Evolutionary conservation across 2,888 invertebrate species (phyloP).

Genomic region (Sphecodes monilicornis): DNA sequence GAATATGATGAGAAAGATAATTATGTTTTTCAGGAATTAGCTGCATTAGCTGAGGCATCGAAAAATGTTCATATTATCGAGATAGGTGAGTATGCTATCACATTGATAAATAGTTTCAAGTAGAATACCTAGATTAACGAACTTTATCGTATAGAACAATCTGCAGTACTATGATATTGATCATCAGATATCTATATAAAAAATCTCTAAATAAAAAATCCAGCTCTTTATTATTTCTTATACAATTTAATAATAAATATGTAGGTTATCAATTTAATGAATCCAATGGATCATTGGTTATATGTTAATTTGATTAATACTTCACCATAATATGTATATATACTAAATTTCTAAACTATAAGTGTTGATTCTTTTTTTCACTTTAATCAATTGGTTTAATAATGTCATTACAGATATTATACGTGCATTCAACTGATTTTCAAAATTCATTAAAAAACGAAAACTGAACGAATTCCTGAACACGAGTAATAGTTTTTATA

Average conservation of each 20-base stretch:
- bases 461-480: no score
- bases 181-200: background rate
- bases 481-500: no score
- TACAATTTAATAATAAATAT: background rate
- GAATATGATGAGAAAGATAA: background rate
- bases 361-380: background rate
- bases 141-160: slow-evolving; percentile 19
- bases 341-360: background rate
- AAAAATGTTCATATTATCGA: slow-evolving; percentile 89
- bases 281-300: background rate
- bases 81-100: slow-evolving; percentile 87
- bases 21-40: slow-evolving; percentile 88
- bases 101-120: background rate
- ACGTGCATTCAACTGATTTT: background rate
- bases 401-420: background rate
- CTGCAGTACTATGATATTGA: background rate
- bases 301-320: background rate
- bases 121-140: background rate
- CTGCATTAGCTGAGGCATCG: slow-evolving; percentile 86
- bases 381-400: background rate
- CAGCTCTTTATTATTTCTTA: background rate
- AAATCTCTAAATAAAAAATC: no score
- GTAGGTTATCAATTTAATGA: background rate
- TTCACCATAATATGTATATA: no score
- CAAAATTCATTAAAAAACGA: background rate